Evolutionary conservation across 2,113 vertebrate genomes (phyloP).

Genomic region (Porphyrio hochstetteri): DNA sequence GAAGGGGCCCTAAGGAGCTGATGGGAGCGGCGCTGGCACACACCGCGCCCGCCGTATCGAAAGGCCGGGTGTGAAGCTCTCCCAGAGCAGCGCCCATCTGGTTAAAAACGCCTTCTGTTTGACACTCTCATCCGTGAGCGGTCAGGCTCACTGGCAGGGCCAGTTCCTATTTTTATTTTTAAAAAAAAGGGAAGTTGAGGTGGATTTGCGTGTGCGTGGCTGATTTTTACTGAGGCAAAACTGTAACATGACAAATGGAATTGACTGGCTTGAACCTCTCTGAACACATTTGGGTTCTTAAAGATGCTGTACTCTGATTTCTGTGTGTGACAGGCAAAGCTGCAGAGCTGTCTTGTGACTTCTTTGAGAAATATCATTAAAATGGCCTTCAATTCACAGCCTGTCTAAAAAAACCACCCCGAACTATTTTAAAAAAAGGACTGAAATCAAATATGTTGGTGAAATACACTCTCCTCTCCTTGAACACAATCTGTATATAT

Average conservation of each 20-base stretch:
- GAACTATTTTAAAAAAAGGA: background rate
- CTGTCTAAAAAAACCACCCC: background rate
- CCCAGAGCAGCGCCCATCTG: fast-evolving
- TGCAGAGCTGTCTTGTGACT: background rate
- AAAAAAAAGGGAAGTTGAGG: no score
- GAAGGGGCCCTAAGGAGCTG: background rate
- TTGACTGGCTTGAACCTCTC: fast-evolving
- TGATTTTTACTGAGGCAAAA: background rate
- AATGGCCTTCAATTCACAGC: fast-evolving
- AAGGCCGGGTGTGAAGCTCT: background rate
- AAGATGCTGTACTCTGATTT: background rate
- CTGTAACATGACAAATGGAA: background rate
- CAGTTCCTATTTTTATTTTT: background rate
- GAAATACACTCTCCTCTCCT: background rate
- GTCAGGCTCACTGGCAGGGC: background rate
- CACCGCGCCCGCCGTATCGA: fast-evolving
- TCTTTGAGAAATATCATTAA: background rate
- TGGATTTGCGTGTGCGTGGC: background rate
- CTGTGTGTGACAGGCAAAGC: background rate
- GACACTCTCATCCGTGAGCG: fast-evolving
- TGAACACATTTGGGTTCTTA: background rate
- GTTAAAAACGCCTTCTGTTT: fast-evolving
- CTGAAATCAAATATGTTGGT: background rate
- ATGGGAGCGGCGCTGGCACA: background rate
- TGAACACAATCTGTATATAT: background rate